Percentiles rank a stretch among this genome's conserved stretches.
Conservation (phyloP, 2,797 vertebrate genomes). For the Alca torda region DNA sequence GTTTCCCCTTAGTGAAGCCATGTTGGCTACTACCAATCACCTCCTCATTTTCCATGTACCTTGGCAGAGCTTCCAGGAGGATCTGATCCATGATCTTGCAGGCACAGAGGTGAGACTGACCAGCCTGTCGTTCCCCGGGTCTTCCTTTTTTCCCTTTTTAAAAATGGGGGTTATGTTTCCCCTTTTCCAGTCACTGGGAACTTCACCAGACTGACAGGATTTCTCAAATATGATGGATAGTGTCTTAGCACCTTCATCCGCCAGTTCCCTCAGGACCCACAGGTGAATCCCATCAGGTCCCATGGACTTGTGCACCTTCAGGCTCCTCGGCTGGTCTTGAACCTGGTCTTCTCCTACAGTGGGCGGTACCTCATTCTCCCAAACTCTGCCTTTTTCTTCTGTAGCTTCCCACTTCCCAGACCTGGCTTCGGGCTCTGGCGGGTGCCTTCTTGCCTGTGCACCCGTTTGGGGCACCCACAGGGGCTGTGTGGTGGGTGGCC, state of each 20-base stretch:
- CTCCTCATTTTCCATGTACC: no score
- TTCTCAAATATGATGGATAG: neutral
- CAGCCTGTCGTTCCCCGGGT: neutral
- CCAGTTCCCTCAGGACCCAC: neutral
- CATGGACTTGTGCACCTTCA: neutral
- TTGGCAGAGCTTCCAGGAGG: no score
- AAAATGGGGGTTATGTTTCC: neutral
- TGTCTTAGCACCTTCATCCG: neutral
- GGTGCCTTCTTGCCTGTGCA: neutral
- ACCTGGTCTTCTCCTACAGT: neutral
- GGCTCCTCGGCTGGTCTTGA: neutral
- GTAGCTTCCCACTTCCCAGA: neutral
- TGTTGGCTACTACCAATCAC: no score
- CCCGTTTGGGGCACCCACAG: accelerated
- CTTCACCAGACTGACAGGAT: neutral
- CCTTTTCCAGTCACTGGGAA: neutral
- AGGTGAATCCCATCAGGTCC: neutral
- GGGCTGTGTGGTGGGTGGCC: neutral
- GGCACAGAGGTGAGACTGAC: neutral
- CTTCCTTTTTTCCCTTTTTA: neutral
- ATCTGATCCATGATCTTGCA: no score
- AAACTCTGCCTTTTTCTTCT: neutral
- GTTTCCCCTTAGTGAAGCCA: no score
- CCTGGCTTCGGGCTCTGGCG: neutral
- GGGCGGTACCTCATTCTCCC: neutral